phyloP scores from a whole-genome alignment of 1,140 invertebrate genomes.

The Andricus grossulariae region DNA sequence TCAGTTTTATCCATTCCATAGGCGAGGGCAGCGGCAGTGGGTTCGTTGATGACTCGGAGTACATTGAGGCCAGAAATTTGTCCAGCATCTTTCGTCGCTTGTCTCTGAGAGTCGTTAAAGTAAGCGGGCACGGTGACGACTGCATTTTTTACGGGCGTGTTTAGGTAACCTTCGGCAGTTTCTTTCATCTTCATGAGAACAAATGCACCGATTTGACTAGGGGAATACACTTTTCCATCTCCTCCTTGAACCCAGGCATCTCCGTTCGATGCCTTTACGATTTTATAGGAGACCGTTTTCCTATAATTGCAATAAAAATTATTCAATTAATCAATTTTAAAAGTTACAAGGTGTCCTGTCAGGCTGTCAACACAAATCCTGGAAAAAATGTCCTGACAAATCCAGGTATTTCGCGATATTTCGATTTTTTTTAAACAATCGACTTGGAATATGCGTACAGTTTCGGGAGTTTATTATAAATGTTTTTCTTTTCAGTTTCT shows the following conservation, averaged over 20 bases:
- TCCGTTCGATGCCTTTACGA: slow-evolving; percentile 70
- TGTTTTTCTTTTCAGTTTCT: no score
- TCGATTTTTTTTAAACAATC: no score
- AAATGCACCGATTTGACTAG: slow-evolving; percentile 40
- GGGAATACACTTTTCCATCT: slow-evolving; percentile 39
- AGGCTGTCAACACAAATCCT: no score
- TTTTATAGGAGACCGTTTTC: slow-evolving; percentile 41
- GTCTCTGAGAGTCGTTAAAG: slow-evolving; percentile 96
- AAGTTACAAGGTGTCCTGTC: no score
- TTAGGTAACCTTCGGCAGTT: slow-evolving; percentile 80
- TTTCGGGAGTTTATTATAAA: no score
- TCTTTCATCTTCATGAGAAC: slow-evolving; percentile 32
- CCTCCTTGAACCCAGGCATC: slow-evolving; percentile 65
- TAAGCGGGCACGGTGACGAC: slow-evolving; percentile 96
- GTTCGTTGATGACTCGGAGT: slow-evolving; percentile 96
- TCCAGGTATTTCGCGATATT: no score
- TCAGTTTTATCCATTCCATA: slow-evolving; percentile 99
- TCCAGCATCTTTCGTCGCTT: slow-evolving; percentile 96
- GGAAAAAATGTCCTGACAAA: no score
- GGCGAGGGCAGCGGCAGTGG: slow-evolving; percentile 95
- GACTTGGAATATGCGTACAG: no score
- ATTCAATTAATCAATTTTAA: no score
- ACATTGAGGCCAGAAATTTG: slow-evolving; percentile 97
- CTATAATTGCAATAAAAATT: background rate
- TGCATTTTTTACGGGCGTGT: slow-evolving; percentile 89